These are phyloP conservation scores for Holothuria leucospilota DNA, from an alignment of 53 echinoderm and acorn worm genomes.

Conservation along the genomic window DNA sequence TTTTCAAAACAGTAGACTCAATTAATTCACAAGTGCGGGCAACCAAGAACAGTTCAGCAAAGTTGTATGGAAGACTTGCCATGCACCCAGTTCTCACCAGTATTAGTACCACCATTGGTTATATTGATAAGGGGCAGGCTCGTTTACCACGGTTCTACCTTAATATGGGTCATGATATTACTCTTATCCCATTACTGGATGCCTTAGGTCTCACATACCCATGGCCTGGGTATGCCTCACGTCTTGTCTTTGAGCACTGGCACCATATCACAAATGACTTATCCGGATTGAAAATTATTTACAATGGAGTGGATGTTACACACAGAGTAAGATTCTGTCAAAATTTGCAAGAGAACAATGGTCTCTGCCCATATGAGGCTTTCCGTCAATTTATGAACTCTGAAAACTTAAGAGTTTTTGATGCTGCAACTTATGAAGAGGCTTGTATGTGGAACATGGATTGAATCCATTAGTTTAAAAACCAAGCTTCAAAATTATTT, in stretches of 20 bases:
- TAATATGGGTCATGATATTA: conserved; percentile 91
- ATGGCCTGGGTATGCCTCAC: conserved; percentile 84
- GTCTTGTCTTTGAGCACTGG: conserved; percentile 90
- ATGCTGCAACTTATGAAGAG: conserved; percentile 69
- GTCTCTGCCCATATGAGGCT: conserved; percentile 74
- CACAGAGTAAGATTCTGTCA: conserved; percentile 72
- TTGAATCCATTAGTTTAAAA: too few relatives aligned
- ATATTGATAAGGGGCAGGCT: conserved; percentile 47
- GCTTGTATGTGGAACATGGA: conserved; percentile 65
- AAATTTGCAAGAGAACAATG: conserved; percentile 48
- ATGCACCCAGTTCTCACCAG: conserved; percentile 80
- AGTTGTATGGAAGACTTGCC: conserved; percentile 74
- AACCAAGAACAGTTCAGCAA: conserved; percentile 50
- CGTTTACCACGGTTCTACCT: conserved; percentile 65
- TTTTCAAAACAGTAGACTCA: conserved; percentile 54
- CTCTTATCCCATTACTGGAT: conserved; percentile 74
- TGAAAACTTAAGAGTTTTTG: conserved; percentile 79
- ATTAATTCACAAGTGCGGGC: conserved; percentile 32
- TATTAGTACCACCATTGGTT: conserved; percentile 68
- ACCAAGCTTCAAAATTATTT: too few relatives aligned
- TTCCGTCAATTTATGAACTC: conserved; percentile 70
- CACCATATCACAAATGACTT: conserved; percentile 23
- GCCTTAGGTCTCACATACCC: conserved; percentile 77
- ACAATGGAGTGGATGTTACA: conserved; percentile 84
- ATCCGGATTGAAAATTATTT: conserved; percentile 73